Evolutionary conservation across 2,113 vertebrate genomes (phyloP).

Genomic region (Picathartes gymnocephalus): DNA sequence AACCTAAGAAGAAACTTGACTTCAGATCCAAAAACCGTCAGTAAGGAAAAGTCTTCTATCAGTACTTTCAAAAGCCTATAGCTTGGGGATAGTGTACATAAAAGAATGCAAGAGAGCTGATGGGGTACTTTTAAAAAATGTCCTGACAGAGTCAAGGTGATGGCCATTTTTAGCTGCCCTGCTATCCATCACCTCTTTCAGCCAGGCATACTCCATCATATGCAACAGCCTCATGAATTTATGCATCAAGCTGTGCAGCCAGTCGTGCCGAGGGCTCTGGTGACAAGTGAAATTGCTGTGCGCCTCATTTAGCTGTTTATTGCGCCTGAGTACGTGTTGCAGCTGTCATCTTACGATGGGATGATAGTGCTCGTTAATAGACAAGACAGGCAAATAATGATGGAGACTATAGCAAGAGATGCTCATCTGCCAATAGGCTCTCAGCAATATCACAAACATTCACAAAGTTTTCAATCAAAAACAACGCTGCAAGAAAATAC

Average conservation of each 20-base stretch:
- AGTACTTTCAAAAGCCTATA: conserved; percentile 46
- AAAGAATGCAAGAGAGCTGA: conserved; percentile 79
- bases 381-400: conserved; percentile 87
- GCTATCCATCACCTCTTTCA: conserved; percentile 86
- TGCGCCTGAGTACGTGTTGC: conserved; percentile 86
- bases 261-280: conserved; percentile 84
- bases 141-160: conserved; percentile 88
- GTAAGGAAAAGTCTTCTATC: conserved; percentile 57
- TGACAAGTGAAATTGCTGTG: conserved; percentile 88
- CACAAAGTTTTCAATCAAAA: conserved; percentile 82
- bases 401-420: conserved; percentile 82
- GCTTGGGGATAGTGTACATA: conserved; percentile 69
- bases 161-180: conserved; percentile 86
- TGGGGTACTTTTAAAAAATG: conserved; percentile 84
- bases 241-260: conserved; percentile 87
- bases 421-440: conserved; percentile 81
- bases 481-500: conserved; percentile 73
- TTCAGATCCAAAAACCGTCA: conserved; percentile 18
- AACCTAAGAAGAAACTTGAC: conserved; percentile 39
- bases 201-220: conserved; percentile 86
- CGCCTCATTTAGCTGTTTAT: conserved; percentile 89
- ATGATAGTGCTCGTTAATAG: conserved; percentile 87
- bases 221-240: conserved; percentile 87
- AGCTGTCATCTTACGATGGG: conserved; percentile 84
- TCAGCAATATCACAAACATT: conserved; percentile 81